phyloP scores from a whole-genome alignment of 2,113 vertebrate species.

The Phalacrocorax pelagicus region DNA sequence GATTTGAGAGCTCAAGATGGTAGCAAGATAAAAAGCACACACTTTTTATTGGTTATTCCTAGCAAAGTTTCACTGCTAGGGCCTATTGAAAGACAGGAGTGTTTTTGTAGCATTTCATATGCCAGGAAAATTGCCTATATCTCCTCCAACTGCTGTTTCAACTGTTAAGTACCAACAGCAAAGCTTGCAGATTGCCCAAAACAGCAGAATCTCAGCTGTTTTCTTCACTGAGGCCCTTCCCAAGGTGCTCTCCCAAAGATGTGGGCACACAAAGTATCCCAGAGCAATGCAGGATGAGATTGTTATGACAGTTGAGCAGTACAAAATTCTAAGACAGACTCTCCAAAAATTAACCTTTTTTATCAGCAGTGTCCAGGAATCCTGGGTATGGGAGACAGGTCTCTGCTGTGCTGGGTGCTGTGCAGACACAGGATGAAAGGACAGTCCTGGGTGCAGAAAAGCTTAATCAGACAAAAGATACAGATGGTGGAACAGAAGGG shows the following conservation, averaged over 20 bases:
- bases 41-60: not conserved
- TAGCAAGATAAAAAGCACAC: not conserved
- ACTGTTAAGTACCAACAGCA: not conserved
- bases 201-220: not conserved
- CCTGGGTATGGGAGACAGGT: not conserved
- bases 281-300: not conserved
- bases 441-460: not conserved
- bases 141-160: not conserved
- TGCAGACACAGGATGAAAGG: not conserved
- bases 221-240: not conserved
- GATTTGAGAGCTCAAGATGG: not conserved
- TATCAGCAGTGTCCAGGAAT: not conserved
- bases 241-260: not conserved
- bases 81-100: not conserved
- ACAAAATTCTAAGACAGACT: not conserved
- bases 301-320: not conserved
- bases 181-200: not conserved
- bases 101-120: not conserved
- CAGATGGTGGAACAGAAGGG: constrained; percentile 8
- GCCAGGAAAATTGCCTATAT: not conserved
- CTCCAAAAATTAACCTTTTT: not conserved
- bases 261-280: not conserved
- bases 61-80: not conserved
- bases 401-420: not conserved
- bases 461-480: not conserved